These are phyloP conservation scores for Paralinhomoeus sp. DNA, from an alignment of 2,888 invertebrate species.

Conservation along the genomic window DNA sequence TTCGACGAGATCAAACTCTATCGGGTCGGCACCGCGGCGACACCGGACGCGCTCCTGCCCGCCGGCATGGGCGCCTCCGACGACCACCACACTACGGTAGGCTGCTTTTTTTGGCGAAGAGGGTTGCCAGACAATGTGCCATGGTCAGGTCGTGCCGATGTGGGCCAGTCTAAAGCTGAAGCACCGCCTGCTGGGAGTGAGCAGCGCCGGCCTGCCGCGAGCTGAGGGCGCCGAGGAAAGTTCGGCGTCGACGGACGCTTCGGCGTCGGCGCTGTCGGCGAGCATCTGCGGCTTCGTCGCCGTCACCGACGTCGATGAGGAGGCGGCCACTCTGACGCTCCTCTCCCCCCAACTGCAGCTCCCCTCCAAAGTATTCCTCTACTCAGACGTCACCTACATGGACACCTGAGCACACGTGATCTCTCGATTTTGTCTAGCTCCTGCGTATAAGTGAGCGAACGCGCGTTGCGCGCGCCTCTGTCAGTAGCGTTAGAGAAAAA, in stretches of 20 bases:
- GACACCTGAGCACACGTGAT: too few species aligned
- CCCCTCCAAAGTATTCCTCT: constrained; percentile 57
- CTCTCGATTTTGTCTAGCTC: too few species aligned
- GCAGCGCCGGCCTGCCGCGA: constrained; percentile 41
- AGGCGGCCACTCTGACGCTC: constrained; percentile 55
- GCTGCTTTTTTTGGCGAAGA: neutral
- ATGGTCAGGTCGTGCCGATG: constrained; percentile 8
- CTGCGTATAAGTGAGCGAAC: too few species aligned
- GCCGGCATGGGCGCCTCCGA: constrained; percentile 80
- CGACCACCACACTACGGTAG: constrained; percentile 8
- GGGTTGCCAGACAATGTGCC: neutral
- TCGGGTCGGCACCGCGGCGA: constrained; percentile 40
- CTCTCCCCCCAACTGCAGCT: constrained; percentile 72
- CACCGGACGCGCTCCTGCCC: constrained; percentile 87
- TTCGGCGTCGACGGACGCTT: constrained; percentile 38
- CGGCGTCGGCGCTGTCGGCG: constrained; percentile 61
- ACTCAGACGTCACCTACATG: constrained; percentile 82
- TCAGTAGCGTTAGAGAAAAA: too few species aligned
- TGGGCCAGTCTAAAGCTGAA: constrained; percentile 31
- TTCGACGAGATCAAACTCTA: constrained; percentile 57
- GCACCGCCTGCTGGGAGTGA: constrained; percentile 68
- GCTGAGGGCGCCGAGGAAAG: too few species aligned
- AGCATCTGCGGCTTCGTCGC: constrained; percentile 75
- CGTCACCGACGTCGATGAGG: constrained; percentile 72
- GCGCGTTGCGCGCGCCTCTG: too few species aligned